Conservation (phyloP, 2,888 invertebrate species). For the Heliconius aoede region DNA sequence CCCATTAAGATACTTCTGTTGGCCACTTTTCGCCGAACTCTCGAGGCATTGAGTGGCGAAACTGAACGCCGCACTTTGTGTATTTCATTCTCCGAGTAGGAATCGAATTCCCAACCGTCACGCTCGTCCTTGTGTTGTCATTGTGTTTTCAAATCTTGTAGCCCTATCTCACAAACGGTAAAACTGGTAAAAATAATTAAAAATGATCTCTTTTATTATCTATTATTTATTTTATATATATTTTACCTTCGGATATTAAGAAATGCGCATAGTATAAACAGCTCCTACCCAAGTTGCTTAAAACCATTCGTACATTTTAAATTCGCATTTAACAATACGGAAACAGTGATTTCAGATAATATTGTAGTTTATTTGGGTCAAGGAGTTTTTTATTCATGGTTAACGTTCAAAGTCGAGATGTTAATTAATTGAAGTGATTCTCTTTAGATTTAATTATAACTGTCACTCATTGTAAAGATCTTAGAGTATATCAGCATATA, state of each 20-base stretch:
- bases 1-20: no score
- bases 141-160: no score
- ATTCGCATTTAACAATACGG: neutral
- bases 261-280: slow-evolving; percentile 3
- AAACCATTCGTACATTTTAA: slow-evolving; percentile 9
- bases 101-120: no score
- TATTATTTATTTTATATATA: neutral
- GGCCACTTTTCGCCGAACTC: no score
- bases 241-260: neutral
- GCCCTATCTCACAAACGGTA: no score
- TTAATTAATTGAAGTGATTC: slow-evolving; percentile 5
- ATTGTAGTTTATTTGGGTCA: slow-evolving; percentile 14
- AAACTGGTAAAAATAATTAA: no score
- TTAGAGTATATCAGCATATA: neutral
- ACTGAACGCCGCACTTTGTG: no score
- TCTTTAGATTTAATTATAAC: neutral
- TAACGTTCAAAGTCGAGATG: slow-evolving; percentile 10
- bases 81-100: no score
- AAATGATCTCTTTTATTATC: neutral
- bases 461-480: neutral
- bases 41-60: no score
- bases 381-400: slow-evolving; percentile 8
- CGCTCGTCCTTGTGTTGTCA: no score
- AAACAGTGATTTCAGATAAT: slow-evolving; percentile 2
- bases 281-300: neutral